Percentiles rank a stretch among this genome's conserved stretches.
Conservation (phyloP, 1,140 invertebrate species). For the Drosophila subpulchrella region DNA sequence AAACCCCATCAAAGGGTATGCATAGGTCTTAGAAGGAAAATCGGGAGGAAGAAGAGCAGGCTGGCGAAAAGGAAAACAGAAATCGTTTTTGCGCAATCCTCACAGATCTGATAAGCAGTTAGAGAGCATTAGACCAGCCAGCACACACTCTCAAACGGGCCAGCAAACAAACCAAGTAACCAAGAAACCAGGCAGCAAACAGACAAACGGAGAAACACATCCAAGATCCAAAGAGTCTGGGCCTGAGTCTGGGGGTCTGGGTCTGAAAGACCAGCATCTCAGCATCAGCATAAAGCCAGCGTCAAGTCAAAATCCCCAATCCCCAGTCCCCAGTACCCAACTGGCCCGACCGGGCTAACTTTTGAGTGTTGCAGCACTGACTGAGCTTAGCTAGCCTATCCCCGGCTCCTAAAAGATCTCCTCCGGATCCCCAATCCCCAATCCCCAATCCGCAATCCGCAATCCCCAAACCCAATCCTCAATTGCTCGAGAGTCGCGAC, state of each 20-base stretch:
- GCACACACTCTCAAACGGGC: conserved; percentile 43
- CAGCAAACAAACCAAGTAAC: conserved; percentile 17
- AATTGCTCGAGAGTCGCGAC: conserved; percentile 57
- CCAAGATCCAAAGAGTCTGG: conserved; percentile 37
- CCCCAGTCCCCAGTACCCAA: conserved; percentile 10
- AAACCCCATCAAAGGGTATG: conserved; percentile 21
- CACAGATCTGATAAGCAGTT: conserved; percentile 80
- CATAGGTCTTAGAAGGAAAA: conserved; percentile 24
- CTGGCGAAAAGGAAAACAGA: conserved; percentile 42
- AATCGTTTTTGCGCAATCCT: conserved; percentile 75
- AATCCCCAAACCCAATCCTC: conserved; percentile 6
- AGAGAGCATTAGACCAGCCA: conserved; percentile 70
- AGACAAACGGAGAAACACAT: conserved; percentile 53
- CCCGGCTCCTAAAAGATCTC: conserved; percentile 15
- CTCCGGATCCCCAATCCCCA: background rate
- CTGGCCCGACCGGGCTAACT: conserved; percentile 62
- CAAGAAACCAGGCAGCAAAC: conserved; percentile 19
- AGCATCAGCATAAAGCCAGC: conserved; percentile 62
- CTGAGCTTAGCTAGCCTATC: conserved; percentile 47
- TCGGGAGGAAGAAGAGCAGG: conserved; percentile 3
- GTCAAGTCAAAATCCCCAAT: conserved; percentile 58
- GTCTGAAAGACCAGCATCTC: conserved; percentile 19
- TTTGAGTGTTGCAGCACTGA: conserved; percentile 64
- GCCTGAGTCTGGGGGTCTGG: conserved; percentile 18
- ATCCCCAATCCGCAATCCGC: background rate